Percentiles rank a stretch among this genome's conserved stretches.
Evolutionary conservation across 2,797 vertebrate genomes (phyloP).

Genomic region (Coranthus polyacanthus): DNA sequence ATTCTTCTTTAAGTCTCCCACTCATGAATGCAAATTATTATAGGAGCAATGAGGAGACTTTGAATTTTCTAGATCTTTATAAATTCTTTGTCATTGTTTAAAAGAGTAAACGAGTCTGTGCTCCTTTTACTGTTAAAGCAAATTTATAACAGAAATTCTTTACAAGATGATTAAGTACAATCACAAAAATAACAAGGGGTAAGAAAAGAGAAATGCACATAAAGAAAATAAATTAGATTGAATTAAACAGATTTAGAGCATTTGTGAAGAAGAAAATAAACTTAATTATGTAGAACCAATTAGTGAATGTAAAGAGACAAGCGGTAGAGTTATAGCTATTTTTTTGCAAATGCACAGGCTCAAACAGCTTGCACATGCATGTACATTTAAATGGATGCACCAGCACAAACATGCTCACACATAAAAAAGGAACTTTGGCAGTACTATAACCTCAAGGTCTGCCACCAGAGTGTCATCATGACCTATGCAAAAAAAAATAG

Average conservation of each 20-base stretch:
- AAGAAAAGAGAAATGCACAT: constrained; percentile 13
- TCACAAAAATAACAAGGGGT: constrained; percentile 20
- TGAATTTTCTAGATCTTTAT: constrained; percentile 13
- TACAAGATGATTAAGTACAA: constrained; percentile 16
- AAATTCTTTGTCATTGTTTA: constrained; percentile 20
- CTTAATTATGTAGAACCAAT: background rate
- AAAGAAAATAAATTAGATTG: background rate
- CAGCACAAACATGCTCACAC: background rate
- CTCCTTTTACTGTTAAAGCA: constrained; percentile 33
- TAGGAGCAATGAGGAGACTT: background rate
- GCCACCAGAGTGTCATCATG: constrained; percentile 6
- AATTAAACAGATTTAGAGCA: too few relatives aligned
- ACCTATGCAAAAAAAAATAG: background rate
- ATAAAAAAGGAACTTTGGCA: background rate
- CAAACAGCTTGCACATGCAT: background rate
- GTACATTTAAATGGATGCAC: background rate
- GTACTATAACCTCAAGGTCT: background rate
- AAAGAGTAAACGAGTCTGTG: too few relatives aligned
- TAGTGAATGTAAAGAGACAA: background rate
- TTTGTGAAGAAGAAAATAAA: constrained; percentile 3
- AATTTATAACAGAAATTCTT: constrained; percentile 25
- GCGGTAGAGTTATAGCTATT: background rate
- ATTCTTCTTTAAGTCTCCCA: constrained; percentile 15
- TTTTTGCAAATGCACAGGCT: background rate
- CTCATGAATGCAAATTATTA: constrained; percentile 27